Evolutionary conservation across 2,888 invertebrate species (phyloP).

Genomic region (Ophion slaviceki): DNA sequence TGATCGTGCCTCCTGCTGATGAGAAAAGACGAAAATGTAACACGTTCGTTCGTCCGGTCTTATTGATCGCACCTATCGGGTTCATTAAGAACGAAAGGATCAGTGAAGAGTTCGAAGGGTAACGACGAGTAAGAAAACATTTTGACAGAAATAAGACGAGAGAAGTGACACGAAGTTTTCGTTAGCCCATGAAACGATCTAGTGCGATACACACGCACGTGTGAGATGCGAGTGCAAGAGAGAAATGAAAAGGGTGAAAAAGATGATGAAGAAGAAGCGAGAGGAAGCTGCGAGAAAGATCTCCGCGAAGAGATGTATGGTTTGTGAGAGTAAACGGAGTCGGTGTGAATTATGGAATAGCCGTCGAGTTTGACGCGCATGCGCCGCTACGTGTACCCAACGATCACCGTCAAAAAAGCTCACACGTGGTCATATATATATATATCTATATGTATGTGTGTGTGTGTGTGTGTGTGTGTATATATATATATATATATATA

Average conservation of each 20-base stretch:
- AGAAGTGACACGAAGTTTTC: conserved; percentile 16
- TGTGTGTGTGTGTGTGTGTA: too few species aligned
- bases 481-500: too few species aligned
- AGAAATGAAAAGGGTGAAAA: background rate
- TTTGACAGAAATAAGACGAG: background rate
- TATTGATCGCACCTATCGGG: background rate
- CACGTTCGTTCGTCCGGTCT: background rate
- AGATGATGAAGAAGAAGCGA: conserved; percentile 19
- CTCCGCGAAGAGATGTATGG: conserved; percentile 17
- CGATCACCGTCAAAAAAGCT: conserved; percentile 23
- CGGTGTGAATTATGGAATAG: conserved; percentile 59
- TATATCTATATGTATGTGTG: too few species aligned
- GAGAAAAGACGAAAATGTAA: background rate
- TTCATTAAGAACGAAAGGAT: background rate
- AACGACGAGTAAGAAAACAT: background rate
- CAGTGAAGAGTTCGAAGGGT: background rate
- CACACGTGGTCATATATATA: conserved; percentile 17
- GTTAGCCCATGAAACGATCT: conserved; percentile 14
- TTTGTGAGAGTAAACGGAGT: conserved; percentile 56
- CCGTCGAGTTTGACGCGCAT: conserved; percentile 66
- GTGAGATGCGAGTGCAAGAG: conserved; percentile 23
- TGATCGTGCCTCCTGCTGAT: background rate
- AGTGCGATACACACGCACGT: background rate
- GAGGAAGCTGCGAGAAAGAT: conserved; percentile 37
- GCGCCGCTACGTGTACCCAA: conserved; percentile 65